A percentile compares a stretch with the other conserved stretches of the same genome.
phyloP scores from a whole-genome alignment of 1,140 invertebrate species.

The Procambarus clarkii region DNA sequence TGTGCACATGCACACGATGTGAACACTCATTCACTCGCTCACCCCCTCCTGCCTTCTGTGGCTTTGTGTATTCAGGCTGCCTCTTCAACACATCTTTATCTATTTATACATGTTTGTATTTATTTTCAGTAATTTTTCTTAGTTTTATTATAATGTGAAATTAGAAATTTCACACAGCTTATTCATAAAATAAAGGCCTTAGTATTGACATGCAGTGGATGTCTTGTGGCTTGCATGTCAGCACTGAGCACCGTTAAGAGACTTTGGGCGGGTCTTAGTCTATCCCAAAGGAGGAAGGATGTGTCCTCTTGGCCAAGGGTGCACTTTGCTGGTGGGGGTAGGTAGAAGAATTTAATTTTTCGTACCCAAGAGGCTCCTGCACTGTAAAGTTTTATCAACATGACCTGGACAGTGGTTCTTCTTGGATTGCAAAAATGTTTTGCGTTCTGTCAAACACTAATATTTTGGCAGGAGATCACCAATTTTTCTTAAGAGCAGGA shows the following conservation, averaged over 20 bases:
- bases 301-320: slow-evolving; percentile 7
- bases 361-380: slow-evolving; percentile 22
- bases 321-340: not conserved
- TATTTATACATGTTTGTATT: slow-evolving; percentile 32
- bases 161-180: not conserved
- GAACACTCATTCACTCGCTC: not conserved
- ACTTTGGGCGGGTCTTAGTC: slow-evolving; percentile 28
- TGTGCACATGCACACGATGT: not conserved
- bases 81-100: slow-evolving; percentile 34
- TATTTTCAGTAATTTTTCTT: slow-evolving; percentile 30
- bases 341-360: not conserved
- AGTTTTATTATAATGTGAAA: slow-evolving; percentile 9
- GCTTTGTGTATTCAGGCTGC: slow-evolving; percentile 34
- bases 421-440: slow-evolving; percentile 10
- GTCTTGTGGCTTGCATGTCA: not conserved
- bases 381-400: not conserved
- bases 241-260: not conserved
- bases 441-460: not conserved
- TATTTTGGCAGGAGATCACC: not conserved
- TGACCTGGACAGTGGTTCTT: slow-evolving; percentile 7
- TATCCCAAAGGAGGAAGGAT: slow-evolving; percentile 37
- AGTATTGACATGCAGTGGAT: not conserved
- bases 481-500: slow-evolving; percentile 9
- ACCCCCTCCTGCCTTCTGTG: not conserved
- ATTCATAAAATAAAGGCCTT: not conserved